Evolutionary conservation across 2,888 invertebrate genomes (phyloP).

Genomic region (Rosalia funebris): DNA sequence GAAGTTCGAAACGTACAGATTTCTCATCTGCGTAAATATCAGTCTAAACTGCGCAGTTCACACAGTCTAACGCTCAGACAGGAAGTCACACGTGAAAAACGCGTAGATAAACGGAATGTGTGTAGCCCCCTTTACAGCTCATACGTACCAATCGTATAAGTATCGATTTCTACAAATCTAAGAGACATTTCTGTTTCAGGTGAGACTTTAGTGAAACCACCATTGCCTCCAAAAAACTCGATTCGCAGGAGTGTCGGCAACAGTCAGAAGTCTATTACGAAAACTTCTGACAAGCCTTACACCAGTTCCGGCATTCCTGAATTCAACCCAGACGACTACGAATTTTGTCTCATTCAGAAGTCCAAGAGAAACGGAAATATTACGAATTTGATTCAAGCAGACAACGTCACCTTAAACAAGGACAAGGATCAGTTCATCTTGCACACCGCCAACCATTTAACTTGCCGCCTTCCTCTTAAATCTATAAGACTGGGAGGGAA

Average conservation of each 20-base stretch:
- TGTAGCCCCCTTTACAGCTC: too few species aligned
- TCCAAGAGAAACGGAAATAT: conserved; percentile 44
- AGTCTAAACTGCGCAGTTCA: too few species aligned
- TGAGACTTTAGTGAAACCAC: conserved; percentile 55
- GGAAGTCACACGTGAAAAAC: too few species aligned
- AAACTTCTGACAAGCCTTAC: background rate
- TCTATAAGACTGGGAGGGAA: conserved; percentile 33
- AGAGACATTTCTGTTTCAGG: conserved; percentile 46
- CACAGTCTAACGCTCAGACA: too few species aligned
- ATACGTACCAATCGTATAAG: too few species aligned
- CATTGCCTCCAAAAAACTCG: conserved; percentile 73
- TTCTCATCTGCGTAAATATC: too few species aligned
- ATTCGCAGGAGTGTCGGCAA: conserved; percentile 72
- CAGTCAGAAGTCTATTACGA: conserved; percentile 10
- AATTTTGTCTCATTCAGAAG: conserved; percentile 47
- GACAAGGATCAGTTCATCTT: conserved; percentile 56
- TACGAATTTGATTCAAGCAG: conserved; percentile 44
- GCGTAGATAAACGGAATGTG: too few species aligned
- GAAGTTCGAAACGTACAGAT: too few species aligned
- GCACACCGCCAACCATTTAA: conserved; percentile 42
- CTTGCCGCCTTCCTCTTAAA: conserved; percentile 27
- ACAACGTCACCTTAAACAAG: conserved; percentile 52
- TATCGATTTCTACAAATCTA: too few species aligned
- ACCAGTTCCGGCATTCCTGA: conserved; percentile 46
- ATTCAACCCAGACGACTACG: conserved; percentile 35